Percentiles rank a stretch among this genome's conserved stretches.
Conservation (phyloP, 2,797 vertebrate genomes). For the Fringilla coelebs region DNA sequence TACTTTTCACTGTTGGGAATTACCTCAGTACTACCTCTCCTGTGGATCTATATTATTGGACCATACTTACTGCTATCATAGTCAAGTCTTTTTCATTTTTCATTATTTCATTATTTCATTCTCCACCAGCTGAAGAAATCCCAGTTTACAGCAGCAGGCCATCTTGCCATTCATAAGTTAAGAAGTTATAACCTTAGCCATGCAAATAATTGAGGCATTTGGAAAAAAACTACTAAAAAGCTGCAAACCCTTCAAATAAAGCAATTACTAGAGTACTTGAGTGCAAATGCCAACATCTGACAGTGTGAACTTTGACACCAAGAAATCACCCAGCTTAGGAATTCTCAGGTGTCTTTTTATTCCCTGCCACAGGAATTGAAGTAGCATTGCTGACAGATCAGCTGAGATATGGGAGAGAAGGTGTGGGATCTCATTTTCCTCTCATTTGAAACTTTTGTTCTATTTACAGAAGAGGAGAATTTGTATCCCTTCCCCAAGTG, state of each 20-base stretch:
- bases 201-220: background rate
- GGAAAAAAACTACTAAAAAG: background rate
- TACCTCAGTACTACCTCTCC: background rate
- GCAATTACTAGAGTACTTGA: background rate
- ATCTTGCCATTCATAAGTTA: background rate
- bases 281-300: background rate
- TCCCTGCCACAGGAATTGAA: background rate
- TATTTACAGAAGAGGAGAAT: background rate
- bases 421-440: background rate
- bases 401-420: background rate
- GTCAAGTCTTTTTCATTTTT: background rate
- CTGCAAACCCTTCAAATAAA: background rate
- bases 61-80: background rate
- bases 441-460: background rate
- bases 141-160: background rate
- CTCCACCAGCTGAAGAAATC: background rate
- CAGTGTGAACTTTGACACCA: background rate
- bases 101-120: background rate
- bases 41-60: background rate
- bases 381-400: background rate
- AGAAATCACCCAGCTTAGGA: background rate
- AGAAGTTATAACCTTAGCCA: background rate
- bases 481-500: background rate
- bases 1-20: background rate
- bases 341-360: background rate